Evolutionary conservation across 2,113 vertebrate species (phyloP).

Genomic region (Vanacampus margaritifer): DNA sequence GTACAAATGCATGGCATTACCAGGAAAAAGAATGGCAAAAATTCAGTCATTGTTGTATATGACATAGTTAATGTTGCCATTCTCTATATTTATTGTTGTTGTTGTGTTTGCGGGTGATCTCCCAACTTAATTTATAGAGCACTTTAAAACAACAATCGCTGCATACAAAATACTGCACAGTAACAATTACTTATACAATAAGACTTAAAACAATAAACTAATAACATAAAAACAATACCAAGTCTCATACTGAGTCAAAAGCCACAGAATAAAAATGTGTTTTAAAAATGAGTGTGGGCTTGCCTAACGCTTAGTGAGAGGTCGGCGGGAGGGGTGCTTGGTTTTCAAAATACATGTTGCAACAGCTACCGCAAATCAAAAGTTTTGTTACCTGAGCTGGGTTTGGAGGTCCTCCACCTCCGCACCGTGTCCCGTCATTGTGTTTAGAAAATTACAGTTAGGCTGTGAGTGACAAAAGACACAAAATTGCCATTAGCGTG

Average conservation of each 20-base stretch:
- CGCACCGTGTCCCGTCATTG: conserved; percentile 77
- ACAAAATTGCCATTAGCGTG: conserved; percentile 50
- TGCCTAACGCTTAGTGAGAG: no score
- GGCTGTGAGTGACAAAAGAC: conserved; percentile 76
- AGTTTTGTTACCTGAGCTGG: conserved; percentile 80
- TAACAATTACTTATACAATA: no score
- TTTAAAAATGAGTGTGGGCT: no score
- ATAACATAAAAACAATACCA: no score
- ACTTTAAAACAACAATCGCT: no score
- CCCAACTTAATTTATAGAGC: no score
- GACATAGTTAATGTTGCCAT: neutral
- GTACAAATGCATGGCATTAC: neutral
- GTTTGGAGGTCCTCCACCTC: conserved; percentile 80
- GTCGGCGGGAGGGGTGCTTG: no score
- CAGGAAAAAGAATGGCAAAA: neutral
- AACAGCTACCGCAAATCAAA: neutral
- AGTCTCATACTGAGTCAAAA: no score
- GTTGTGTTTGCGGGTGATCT: neutral
- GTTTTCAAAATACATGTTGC: neutral
- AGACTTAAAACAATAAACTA: no score
- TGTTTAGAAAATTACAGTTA: conserved; percentile 84
- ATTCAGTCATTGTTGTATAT: neutral
- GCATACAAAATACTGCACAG: no score
- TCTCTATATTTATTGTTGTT: neutral
- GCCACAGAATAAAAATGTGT: no score